Evolutionary conservation across 2,888 invertebrate species (phyloP), one percentile per base, ranked within the genome.

Genomic region (Acrobasis repandana): DNA sequence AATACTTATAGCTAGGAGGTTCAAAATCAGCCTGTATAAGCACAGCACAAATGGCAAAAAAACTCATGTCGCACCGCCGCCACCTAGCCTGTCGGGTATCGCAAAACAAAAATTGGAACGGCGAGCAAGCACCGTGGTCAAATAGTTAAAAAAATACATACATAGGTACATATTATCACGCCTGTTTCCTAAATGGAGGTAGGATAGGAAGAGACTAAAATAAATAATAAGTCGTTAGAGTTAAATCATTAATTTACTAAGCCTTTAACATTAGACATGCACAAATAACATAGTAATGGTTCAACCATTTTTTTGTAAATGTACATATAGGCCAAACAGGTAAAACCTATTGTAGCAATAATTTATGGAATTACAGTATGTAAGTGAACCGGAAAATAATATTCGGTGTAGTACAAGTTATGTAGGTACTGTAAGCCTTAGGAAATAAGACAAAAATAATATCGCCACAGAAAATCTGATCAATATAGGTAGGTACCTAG

Each of bases 241-340:
- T 67, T 67, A 66, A 63, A 64, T 84, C 79, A 86, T 85, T 82
- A 78, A 77, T 89, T 90, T 89, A 90, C 89, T 90, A 90, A 90
- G 90, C 89, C 84, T 83, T 84, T 79, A 81, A 82, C 81, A 83
- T 83, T 79, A 80, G 80, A 81, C 89, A 89, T 88, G 87, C 90
- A 87, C 83, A 85, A 83, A 79, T 83, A 85, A 83, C 77, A 79
- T 82, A 76, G 69, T 75, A 80, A 86, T 84, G 83, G 85, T 85
- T 76, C 72, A 80, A 85, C 85, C 85, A 87, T 80, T 80, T 75
- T 67, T 72, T 78, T 80, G 76, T 74, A 78, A 85, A 85, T 84
- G 73, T 85, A 85, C 82, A 84, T 73, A 82, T 82, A 83, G 82
- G 80, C 79, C 80, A 75, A 71, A 71, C 69, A 71, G 38, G 34